These are phyloP conservation scores for Microtus montanus DNA, from an alignment of 2,113 vertebrate genomes.

Conservation along the genomic window DNA sequence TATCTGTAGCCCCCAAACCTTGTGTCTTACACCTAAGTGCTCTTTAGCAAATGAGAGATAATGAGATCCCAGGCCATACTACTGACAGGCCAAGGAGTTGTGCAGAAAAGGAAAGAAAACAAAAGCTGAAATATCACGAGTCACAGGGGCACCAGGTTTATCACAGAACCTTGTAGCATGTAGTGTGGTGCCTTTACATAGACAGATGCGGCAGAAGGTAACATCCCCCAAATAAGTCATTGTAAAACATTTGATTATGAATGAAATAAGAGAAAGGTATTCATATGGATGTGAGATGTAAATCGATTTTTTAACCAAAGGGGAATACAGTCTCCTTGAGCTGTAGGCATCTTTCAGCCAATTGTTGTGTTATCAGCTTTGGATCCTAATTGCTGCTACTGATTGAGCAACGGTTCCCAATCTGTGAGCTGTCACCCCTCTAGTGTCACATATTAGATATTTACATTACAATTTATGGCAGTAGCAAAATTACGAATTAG, in stretches of 20 bases:
- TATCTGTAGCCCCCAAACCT: neutral
- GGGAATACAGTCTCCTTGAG: slow-evolving; percentile 5
- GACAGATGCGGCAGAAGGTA: neutral
- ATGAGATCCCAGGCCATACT: neutral
- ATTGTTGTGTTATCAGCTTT: slow-evolving; percentile 2
- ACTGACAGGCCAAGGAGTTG: neutral
- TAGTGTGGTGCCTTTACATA: neutral
- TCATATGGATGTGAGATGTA: slow-evolving; percentile 14
- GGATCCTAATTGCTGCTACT: slow-evolving; percentile 13
- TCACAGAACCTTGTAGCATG: neutral
- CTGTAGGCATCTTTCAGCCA: slow-evolving; percentile 13
- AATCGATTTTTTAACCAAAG: neutral
- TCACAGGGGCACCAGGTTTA: neutral
- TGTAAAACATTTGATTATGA: slow-evolving; percentile 39
- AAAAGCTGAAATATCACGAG: neutral
- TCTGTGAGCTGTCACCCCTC: neutral
- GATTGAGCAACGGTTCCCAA: neutral
- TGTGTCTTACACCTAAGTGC: slow-evolving; percentile 6
- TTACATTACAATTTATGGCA: neutral
- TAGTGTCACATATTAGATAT: neutral
- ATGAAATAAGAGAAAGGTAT: slow-evolving; percentile 30
- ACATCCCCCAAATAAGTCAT: neutral
- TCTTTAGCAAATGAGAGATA: slow-evolving; percentile 22
- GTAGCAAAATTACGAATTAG: neutral
- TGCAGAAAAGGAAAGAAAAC: neutral